Evolutionary conservation across 1,140 invertebrate genomes (phyloP).

Genomic region (Zaprionus capensis): DNA sequence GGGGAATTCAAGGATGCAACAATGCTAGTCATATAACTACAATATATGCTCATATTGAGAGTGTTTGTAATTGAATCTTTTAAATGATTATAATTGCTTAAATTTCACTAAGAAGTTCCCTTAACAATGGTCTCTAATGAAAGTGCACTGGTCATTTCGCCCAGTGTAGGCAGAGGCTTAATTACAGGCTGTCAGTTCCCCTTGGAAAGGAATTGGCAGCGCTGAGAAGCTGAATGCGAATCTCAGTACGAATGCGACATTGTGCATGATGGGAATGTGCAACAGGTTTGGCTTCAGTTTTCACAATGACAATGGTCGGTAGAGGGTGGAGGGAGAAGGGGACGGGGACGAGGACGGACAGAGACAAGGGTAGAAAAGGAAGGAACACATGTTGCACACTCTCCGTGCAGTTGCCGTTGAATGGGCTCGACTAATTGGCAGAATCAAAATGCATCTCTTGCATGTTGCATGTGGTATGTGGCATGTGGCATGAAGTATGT

Average conservation of each 20-base stretch:
- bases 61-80: no score
- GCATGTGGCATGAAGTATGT: neutral
- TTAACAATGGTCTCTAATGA: no score
- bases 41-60: no score
- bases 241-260: constrained; percentile 14
- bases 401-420: constrained; percentile 14
- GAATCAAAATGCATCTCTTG: constrained; percentile 3
- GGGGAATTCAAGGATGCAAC: neutral
- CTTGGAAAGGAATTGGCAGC: constrained; percentile 37
- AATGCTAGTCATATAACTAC: no score
- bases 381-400: constrained; percentile 58
- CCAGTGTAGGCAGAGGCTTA: constrained; percentile 3
- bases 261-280: constrained; percentile 1
- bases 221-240: constrained; percentile 1
- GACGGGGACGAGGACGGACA: neutral
- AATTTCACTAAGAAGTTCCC: no score
- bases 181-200: constrained; percentile 20
- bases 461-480: neutral
- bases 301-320: constrained; percentile 20
- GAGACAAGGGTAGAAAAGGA: neutral
- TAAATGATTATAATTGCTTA: no score
- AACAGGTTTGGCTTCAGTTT: constrained; percentile 42
- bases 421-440: constrained; percentile 58
- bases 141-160: neutral
- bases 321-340: no score